Evolutionary conservation across 2,888 invertebrate genomes (phyloP).

Genomic region (Eupithecia tripunctaria): DNA sequence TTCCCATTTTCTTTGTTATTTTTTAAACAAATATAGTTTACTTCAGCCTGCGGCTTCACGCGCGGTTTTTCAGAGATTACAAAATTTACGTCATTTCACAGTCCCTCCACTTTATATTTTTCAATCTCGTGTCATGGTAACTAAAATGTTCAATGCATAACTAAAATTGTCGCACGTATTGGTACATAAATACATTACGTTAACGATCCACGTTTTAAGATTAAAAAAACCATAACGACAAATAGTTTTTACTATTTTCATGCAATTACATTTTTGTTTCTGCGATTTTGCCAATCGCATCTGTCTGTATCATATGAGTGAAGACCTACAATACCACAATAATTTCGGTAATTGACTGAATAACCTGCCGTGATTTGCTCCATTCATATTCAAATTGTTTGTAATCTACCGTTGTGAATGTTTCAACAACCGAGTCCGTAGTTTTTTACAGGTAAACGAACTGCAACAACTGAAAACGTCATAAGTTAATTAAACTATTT

Average conservation of each 20-base stretch:
- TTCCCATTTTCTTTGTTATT: constrained; percentile 55
- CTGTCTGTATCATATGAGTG: background rate
- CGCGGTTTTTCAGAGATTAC: background rate
- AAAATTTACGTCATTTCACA: background rate
- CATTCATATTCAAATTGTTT: constrained; percentile 9
- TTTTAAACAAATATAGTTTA: constrained; percentile 36
- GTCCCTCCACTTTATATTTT: background rate
- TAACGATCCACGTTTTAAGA: background rate
- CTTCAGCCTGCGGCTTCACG: background rate
- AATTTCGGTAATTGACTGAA: background rate
- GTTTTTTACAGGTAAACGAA: background rate
- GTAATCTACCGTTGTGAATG: background rate
- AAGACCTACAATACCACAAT: background rate
- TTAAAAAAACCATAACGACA: background rate
- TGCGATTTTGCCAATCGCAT: background rate
- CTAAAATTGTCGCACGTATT: background rate
- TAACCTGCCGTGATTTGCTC: too few species aligned
- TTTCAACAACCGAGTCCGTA: background rate
- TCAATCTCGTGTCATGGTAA: background rate
- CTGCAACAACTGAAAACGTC: background rate
- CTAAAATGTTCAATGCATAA: background rate
- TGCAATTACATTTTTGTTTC: background rate
- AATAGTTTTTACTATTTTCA: background rate
- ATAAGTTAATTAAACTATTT: background rate
- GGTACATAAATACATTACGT: background rate